Evolutionary conservation across 1,140 invertebrate species (phyloP).

Genomic region (Brachionus rotundiformis): DNA sequence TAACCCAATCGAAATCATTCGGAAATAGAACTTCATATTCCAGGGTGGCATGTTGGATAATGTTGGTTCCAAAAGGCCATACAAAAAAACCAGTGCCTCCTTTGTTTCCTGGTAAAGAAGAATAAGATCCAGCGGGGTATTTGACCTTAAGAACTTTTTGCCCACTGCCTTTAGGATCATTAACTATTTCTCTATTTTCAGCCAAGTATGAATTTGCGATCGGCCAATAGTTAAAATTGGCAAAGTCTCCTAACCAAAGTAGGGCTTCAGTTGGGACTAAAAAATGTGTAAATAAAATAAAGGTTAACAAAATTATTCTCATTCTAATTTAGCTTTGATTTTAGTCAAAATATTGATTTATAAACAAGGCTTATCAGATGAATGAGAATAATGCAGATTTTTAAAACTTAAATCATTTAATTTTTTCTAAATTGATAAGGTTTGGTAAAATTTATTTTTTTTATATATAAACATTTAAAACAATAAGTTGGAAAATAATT

Average conservation of each 20-base stretch:
- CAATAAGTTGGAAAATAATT: no score
- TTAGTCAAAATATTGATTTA: not conserved
- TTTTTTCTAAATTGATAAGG: no score
- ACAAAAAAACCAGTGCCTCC: slow-evolving; percentile 47
- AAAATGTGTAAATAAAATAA: no score
- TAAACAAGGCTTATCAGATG: not conserved
- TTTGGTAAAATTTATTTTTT: no score
- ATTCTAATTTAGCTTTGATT: not conserved
- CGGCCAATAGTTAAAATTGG: not conserved
- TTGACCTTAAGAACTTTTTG: slow-evolving; percentile 27
- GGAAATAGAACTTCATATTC: slow-evolving; percentile 34
- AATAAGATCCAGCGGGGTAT: slow-evolving; percentile 35
- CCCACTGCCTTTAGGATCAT: slow-evolving; percentile 32
- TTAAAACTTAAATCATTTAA: not conserved
- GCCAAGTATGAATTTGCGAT: not conserved
- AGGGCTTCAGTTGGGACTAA: not conserved
- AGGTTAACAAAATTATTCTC: not conserved
- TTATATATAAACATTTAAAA: no score
- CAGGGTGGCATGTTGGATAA: slow-evolving; percentile 14
- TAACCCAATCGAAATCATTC: not conserved
- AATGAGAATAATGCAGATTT: not conserved
- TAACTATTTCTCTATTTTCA: slow-evolving; percentile 9
- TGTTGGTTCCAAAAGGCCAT: slow-evolving; percentile 15
- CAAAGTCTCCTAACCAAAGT: slow-evolving; percentile 3
- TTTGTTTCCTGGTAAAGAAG: slow-evolving; percentile 3